phyloP scores from a whole-genome alignment of 2,113 vertebrate genomes.

The Nyctibius bracteatus region DNA sequence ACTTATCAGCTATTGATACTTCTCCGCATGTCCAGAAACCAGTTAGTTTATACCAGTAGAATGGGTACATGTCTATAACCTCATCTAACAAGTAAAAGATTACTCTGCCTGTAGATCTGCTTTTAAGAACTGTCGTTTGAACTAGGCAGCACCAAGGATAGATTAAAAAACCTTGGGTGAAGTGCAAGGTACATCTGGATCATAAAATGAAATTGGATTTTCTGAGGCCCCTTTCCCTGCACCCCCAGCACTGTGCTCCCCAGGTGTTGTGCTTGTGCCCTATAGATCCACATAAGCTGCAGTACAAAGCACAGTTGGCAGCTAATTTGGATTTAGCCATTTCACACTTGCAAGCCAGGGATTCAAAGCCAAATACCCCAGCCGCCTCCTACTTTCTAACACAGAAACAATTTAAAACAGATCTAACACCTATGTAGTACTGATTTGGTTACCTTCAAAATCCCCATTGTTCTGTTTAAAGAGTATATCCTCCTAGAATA shows the following conservation, averaged over 20 bases:
- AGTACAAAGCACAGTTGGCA: slow-evolving; percentile 34
- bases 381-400: slow-evolving; percentile 32
- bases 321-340: slow-evolving; percentile 51
- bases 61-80: neutral
- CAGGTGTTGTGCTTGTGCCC: neutral
- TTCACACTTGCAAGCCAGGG: slow-evolving; percentile 35
- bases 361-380: slow-evolving; percentile 33
- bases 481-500: slow-evolving; percentile 64
- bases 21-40: neutral
- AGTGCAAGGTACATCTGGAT: neutral
- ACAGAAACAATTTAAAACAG: slow-evolving; percentile 55
- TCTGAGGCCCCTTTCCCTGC: neutral
- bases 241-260: neutral
- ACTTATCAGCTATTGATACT: neutral
- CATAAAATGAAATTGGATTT: neutral
- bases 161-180: neutral
- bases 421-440: slow-evolving; percentile 56
- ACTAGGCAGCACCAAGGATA: neutral
- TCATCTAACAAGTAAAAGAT: neutral
- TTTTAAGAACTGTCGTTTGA: neutral
- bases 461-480: slow-evolving; percentile 67
- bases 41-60: neutral
- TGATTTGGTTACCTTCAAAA: slow-evolving; percentile 62
- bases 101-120: neutral
- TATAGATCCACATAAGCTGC: neutral